phyloP scores from a whole-genome alignment of 2,113 vertebrate genomes.

The Percina caprodes region DNA sequence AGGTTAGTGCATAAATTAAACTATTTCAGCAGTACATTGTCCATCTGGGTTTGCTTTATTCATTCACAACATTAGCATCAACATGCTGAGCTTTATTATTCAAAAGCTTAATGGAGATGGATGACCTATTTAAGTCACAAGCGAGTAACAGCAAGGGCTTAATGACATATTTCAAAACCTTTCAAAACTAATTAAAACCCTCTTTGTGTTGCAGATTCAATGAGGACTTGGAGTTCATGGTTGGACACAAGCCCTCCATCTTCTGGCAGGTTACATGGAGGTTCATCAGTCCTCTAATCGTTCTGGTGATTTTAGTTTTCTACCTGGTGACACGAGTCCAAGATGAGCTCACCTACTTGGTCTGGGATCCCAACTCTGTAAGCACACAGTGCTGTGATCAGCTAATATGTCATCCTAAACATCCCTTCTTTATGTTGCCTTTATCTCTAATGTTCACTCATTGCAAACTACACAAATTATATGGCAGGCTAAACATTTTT shows the following conservation, averaged over 20 bases:
- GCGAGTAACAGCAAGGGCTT: not conserved
- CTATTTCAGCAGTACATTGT: not conserved
- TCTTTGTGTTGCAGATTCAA: constrained; percentile 44
- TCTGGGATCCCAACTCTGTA: constrained; percentile 91
- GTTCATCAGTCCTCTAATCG: constrained; percentile 89
- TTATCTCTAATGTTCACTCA: not conserved
- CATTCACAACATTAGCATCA: not conserved
- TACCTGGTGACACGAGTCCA: constrained; percentile 89
- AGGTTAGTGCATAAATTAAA: constrained; percentile 41
- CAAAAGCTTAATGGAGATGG: not conserved
- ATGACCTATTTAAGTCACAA: no score
- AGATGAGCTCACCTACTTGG: constrained; percentile 83
- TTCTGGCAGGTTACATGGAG: constrained; percentile 94
- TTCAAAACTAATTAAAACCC: not conserved
- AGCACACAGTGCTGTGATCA: constrained; percentile 58
- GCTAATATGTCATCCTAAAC: not conserved
- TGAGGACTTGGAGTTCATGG: constrained; percentile 66
- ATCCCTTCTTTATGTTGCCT: not conserved
- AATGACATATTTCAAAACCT: not conserved
- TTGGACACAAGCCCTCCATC: constrained; percentile 83
- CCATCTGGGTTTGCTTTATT: not conserved
- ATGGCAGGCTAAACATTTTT: not conserved
- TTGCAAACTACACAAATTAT: not conserved
- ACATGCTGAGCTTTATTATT: not conserved
- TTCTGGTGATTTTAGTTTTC: constrained; percentile 92